These are phyloP conservation scores for Macrocentrus cingulum DNA, from an alignment of 1,140 invertebrate species.

Conservation along the genomic window DNA sequence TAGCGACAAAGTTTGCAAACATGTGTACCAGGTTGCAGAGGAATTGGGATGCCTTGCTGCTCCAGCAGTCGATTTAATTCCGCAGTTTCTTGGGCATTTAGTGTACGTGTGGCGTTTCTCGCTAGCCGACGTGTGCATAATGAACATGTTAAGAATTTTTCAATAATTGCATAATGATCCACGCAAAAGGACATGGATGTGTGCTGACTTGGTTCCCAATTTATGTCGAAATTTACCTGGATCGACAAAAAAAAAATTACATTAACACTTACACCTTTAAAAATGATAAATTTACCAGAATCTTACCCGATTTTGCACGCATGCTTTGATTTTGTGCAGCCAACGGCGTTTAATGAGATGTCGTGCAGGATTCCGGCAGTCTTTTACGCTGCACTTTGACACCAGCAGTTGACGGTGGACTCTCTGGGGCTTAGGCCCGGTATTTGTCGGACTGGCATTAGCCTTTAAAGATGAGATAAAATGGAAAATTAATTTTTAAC, in stretches of 20 bases:
- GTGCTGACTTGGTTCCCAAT: conserved; percentile 56
- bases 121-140: conserved; percentile 73
- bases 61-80: conserved; percentile 68
- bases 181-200: conserved; percentile 58
- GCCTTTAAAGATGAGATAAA: conserved; percentile 44
- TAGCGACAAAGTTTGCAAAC: conserved; percentile 80
- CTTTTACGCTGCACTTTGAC: conserved; percentile 47
- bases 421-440: conserved; percentile 50
- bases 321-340: conserved; percentile 72
- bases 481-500: too few relatives aligned
- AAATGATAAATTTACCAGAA: not conserved
- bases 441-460: conserved; percentile 52
- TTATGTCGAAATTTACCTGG: conserved; percentile 45
- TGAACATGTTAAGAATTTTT: conserved; percentile 72
- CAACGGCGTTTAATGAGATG: conserved; percentile 76
- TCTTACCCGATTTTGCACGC: conserved; percentile 69
- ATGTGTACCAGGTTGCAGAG: conserved; percentile 58
- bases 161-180: conserved; percentile 61
- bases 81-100: conserved; percentile 63
- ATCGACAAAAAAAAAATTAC: conserved; percentile 5
- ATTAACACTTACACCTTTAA: too few relatives aligned
- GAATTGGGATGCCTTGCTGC: conserved; percentile 69
- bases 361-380: conserved; percentile 65
- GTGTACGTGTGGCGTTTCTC: conserved; percentile 70
- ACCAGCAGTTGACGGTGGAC: conserved; percentile 53